Percentiles rank a stretch among this genome's conserved stretches.
These are phyloP conservation scores for Sapajus apella DNA, from an alignment of 2,113 vertebrate genomes.

Conservation along the genomic window DNA sequence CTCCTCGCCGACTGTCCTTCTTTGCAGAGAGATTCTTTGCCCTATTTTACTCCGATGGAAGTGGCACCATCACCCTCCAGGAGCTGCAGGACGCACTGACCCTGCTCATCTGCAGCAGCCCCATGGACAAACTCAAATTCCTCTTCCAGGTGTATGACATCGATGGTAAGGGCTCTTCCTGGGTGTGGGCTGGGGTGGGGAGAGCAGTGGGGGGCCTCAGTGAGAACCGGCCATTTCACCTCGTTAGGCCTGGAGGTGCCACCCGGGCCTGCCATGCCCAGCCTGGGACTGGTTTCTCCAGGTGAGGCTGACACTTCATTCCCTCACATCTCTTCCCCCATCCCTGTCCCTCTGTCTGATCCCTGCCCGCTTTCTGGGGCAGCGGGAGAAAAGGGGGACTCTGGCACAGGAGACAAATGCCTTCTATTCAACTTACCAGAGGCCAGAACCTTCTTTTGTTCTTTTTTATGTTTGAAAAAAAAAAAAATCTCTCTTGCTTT, in stretches of 20 bases:
- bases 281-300: background rate
- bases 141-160: constrained; percentile 93
- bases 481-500: background rate
- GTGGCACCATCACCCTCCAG: constrained; percentile 89
- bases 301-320: background rate
- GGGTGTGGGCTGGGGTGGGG: background rate
- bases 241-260: background rate
- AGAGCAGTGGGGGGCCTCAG: background rate
- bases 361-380: background rate
- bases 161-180: constrained; percentile 85
- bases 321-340: fast-evolving
- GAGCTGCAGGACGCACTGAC: constrained; percentile 89
- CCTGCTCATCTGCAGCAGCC: constrained; percentile 87
- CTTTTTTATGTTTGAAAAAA: background rate
- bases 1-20: constrained; percentile 85
- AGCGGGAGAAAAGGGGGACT: background rate
- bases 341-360: background rate
- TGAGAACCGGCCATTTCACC: background rate
- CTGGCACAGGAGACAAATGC: background rate
- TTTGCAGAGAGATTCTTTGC: constrained; percentile 93
- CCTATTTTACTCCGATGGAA: constrained; percentile 90
- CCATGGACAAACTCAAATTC: constrained; percentile 61
- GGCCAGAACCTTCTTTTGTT: background rate
- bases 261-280: background rate
- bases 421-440: background rate